Base-by-base conservation (phyloP, 2,888 invertebrate genomes). In the Calephelis perditalis region DNA sequence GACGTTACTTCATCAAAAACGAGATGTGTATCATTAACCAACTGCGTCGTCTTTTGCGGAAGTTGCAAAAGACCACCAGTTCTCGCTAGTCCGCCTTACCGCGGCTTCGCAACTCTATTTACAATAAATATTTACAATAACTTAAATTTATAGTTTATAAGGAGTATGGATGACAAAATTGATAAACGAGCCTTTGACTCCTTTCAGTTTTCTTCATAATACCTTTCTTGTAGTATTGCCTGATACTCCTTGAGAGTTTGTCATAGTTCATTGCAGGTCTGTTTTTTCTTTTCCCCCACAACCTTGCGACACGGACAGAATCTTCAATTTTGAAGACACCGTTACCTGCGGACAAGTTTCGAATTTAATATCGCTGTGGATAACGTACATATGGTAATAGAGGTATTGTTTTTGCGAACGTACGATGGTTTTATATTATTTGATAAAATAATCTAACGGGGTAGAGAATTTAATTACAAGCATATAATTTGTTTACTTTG, bases 221-320 rank as follows among this genome's bases (percentile, higher is more conserved):
- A 62, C 98, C 98, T 87, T 99, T 99, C 89, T 99, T 99, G 93
- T 99, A 99, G 91, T 99, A 99, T 84, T 99, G 99, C 59, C 99
- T 92, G 78, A 99, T 98, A 71, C 98, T 99, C 62, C 99, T 94
- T 68, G 98, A 98, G 57, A 99, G 91, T 84, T 99, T 99, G 92
- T 99, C 99, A 91, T 99, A 99, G 92, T 99, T 99, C 99, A 99
- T 99, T 40, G 98, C 98, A 0, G 99, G 98, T 9, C 99, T 93
- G 91, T 99, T 99, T 89, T 99, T 99, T 68, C 99, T 93, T 75
- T 97, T 96, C 65, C 99, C 99, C 99, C 99, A 99, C 60, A 98
- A 93, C 71, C 96, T 93, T n/a, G 99, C 99, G 59, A 99, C 98
- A 70, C 97, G 94, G 40, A 98, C 97, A 10, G 98, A 98, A 88